Evolutionary conservation across 2,797 vertebrate species (phyloP).

Genomic region (Lacerta bilineata): DNA sequence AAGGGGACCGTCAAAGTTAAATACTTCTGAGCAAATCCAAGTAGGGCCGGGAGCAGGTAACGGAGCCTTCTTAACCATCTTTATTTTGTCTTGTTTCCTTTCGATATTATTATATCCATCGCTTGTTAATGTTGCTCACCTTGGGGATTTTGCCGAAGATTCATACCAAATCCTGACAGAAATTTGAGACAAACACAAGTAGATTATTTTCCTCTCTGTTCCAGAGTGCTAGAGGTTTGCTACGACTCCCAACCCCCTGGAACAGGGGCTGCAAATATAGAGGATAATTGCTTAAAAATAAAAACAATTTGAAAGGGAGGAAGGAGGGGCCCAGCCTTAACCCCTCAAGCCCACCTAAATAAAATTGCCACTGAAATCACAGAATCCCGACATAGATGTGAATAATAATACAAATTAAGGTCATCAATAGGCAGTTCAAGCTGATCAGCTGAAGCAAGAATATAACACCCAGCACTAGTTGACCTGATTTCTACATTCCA

Average conservation of each 20-base stretch:
- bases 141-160: too few relatives aligned
- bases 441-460: not conserved
- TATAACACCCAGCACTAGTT: not conserved
- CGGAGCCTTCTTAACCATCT: not conserved
- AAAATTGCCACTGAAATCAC: not conserved
- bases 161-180: too few relatives aligned
- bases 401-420: not conserved
- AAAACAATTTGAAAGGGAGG: not conserved
- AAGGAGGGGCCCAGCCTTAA: not conserved
- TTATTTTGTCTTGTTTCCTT: conserved; percentile 28
- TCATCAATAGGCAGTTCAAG: not conserved
- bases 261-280: too few relatives aligned
- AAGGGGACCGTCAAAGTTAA: conserved; percentile 65
- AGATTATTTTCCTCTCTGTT: too few relatives aligned
- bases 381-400: not conserved
- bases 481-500: not conserved
- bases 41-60: conserved; percentile 72
- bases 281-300: too few relatives aligned
- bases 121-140: not conserved
- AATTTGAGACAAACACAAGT: too few relatives aligned
- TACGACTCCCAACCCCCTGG: too few relatives aligned
- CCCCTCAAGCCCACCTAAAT: not conserved
- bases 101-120: not conserved
- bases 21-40: conserved; percentile 72
- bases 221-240: too few relatives aligned